phyloP scores from a whole-genome alignment of 2,113 vertebrate species.

The Odobenus rosmarus region DNA sequence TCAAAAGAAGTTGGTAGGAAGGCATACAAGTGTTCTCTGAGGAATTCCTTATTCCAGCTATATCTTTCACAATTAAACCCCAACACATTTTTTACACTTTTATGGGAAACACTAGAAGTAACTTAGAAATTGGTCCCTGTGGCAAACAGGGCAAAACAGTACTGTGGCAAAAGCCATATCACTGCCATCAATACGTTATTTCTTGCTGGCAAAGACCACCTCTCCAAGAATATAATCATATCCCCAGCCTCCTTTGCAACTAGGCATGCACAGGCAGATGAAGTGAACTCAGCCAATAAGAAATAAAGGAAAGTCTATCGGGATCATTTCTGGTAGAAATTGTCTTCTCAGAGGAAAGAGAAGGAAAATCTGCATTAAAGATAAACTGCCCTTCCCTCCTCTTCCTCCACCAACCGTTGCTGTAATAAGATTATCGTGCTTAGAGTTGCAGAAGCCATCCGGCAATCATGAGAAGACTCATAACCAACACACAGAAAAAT shows the following conservation, averaged over 20 bases:
- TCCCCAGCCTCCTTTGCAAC: constrained; percentile 14
- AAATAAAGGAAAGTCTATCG: neutral
- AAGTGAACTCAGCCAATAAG: neutral
- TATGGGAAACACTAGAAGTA: neutral
- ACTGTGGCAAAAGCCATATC: neutral
- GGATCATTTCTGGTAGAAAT: constrained; percentile 35
- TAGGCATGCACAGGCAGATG: neutral
- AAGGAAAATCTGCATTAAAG: neutral
- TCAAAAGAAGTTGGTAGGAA: constrained; percentile 35
- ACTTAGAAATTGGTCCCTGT: constrained; percentile 9
- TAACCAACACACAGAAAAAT: neutral
- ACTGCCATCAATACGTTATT: neutral
- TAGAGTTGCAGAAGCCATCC: neutral
- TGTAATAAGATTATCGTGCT: neutral
- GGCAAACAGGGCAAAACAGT: constrained; percentile 5
- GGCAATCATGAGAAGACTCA: neutral
- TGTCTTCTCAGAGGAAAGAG: neutral
- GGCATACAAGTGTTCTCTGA: neutral
- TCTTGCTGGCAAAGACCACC: constrained; percentile 24
- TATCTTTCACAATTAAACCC: constrained; percentile 12
- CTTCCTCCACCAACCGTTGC: neutral
- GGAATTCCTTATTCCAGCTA: constrained; percentile 6
- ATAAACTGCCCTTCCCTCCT: neutral
- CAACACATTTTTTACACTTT: constrained; percentile 21
- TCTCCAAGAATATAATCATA: constrained; percentile 11